Base-by-base conservation (phyloP, 1,140 invertebrate species). In the Caenorhabditis elegans region DNA sequence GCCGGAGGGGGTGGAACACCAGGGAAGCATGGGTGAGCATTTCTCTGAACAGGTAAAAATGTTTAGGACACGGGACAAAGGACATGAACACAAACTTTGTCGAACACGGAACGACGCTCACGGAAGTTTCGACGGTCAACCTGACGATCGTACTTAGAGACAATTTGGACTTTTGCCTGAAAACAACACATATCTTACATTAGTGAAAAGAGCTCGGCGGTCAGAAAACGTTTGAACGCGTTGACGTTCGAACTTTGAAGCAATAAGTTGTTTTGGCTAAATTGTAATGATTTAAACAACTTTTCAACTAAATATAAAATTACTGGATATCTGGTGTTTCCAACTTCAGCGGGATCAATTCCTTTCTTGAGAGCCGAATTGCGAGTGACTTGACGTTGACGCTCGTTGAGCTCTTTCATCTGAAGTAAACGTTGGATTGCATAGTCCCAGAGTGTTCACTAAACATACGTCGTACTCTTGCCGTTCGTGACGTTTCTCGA, bases 341-440 rank as follows among this genome's bases (percentile, higher is more conserved):
- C 87, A 78, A 86, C 82, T 77, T 90, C 90, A 91, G 96, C 95
- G 82, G 96, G 95, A 92, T 97, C 96, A 81, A 97, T 92, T 92
- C 96, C 96, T 91, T 96, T 96, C 92, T 97, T 96, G 89, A 96
- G 92, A 89, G 95, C 95, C 92, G 96, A 96, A 92, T 97, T 95
- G 91, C 96, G 94, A 90, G 97, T 92, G 91, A 97, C 95, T 92
- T 97, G 95, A 91, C 96, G 96, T 91, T 97, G 95, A 93, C 96
- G 94, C 93, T 98, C 96, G 92, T 96, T 96, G 92, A 98, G 92
- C 92, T 98, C 96, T 94, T 97, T 97, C 92, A 98, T 93, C 96
- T 97, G 90, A 49, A 90, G 90, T 5, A 81, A 22, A 31, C n/a
- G 28, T n/a, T n/a, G n/a, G n/a, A n/a, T n/a, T n/a, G n/a, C n/a